A percentile compares a stretch with the other conserved stretches of the same genome.
Conservation (phyloP, 1,140 invertebrate species). For the Drosophila micromelanica region DNA sequence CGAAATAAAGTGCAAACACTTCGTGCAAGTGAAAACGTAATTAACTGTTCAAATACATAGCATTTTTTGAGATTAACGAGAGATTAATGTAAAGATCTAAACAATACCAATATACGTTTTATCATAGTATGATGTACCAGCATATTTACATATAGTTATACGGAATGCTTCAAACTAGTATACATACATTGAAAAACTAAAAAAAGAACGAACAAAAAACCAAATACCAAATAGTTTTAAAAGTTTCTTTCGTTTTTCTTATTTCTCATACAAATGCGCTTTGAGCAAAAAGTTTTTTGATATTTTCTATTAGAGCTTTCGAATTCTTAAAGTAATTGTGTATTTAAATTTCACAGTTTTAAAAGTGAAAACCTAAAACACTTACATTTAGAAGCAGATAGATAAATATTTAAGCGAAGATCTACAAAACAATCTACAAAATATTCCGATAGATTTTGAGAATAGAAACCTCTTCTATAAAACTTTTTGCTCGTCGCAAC, state of each 20-base stretch:
- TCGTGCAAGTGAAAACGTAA: slow-evolving; percentile 81
- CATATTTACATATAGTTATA: slow-evolving; percentile 56
- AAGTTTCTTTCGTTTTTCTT: slow-evolving; percentile 7
- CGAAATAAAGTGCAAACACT: slow-evolving; percentile 84
- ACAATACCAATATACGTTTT: slow-evolving; percentile 53
- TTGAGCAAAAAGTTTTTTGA: slow-evolving; percentile 21
- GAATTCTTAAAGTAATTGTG: neutral
- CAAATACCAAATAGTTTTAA: slow-evolving; percentile 59
- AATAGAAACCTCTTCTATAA: neutral
- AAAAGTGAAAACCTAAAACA: too few species aligned
- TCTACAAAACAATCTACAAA: too few species aligned
- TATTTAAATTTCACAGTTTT: too few species aligned
- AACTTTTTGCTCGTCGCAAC: slow-evolving; percentile 24
- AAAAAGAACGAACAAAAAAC: slow-evolving; percentile 24
- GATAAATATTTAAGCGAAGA: too few species aligned
- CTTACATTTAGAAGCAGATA: too few species aligned
- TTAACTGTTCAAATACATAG: slow-evolving; percentile 83
- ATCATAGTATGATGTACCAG: slow-evolving; percentile 38
- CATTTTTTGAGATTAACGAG: slow-evolving; percentile 74
- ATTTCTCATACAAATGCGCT: slow-evolving; percentile 21
- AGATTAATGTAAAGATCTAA: slow-evolving; percentile 52
- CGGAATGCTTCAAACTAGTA: slow-evolving; percentile 60
- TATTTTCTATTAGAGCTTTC: neutral
- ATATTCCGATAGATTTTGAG: too few species aligned
- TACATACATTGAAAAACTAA: slow-evolving; percentile 43